Percentiles rank a stretch among this genome's conserved stretches.
Evolutionary conservation across 2,888 invertebrate genomes (phyloP).

Genomic region (Parnassius mnemosyne): DNA sequence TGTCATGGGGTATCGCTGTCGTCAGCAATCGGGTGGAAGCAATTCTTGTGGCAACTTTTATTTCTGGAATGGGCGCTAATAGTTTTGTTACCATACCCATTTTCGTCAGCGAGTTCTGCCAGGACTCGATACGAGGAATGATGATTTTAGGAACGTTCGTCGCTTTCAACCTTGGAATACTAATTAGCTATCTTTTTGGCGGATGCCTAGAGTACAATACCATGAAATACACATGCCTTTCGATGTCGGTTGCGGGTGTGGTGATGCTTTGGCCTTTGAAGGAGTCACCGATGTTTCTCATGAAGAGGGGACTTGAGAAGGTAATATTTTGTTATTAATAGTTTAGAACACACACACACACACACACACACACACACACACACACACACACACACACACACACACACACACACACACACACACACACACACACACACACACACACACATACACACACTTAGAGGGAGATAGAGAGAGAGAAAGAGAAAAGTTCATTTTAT

Average conservation of each 20-base stretch:
- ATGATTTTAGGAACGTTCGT: slow-evolving; percentile 40
- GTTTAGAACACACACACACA: too few species aligned
- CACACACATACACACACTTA: too few species aligned
- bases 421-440: too few species aligned
- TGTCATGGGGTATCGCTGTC: slow-evolving; percentile 53
- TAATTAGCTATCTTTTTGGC: slow-evolving; percentile 48
- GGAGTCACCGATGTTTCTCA: slow-evolving; percentile 46
- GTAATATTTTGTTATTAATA: slow-evolving; percentile 34
- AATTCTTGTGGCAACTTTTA: slow-evolving; percentile 47
- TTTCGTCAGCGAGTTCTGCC: slow-evolving; percentile 44
- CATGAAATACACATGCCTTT: slow-evolving; percentile 50
- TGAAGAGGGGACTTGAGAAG: slow-evolving; percentile 41
- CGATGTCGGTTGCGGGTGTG: slow-evolving; percentile 41
- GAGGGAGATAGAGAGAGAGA: too few species aligned
- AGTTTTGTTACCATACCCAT: slow-evolving; percentile 46
- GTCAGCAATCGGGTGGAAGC: slow-evolving; percentile 48
- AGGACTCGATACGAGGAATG: slow-evolving; percentile 42
- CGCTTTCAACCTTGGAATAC: slow-evolving; percentile 39
- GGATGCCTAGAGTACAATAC: slow-evolving; percentile 48
- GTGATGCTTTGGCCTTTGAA: slow-evolving; percentile 43
- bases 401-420: too few species aligned
- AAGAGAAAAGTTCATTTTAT: too few species aligned
- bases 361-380: too few species aligned
- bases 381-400: too few species aligned
- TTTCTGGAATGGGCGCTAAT: slow-evolving; percentile 52